Conservation (phyloP, 1,140 invertebrate genomes). For the Contarinia nasturtii region DNA sequence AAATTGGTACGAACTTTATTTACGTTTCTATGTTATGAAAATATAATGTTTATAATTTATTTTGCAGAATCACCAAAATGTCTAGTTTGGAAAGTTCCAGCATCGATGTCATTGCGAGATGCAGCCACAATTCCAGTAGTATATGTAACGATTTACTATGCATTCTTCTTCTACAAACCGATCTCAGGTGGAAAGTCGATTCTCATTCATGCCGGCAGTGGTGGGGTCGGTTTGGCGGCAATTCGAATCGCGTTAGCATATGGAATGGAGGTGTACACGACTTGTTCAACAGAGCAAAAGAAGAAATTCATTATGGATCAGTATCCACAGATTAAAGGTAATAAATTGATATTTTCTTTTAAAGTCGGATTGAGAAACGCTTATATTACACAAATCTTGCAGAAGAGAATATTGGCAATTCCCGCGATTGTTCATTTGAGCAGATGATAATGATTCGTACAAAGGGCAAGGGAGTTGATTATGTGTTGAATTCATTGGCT, state of each 20-base stretch:
- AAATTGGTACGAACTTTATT: no score
- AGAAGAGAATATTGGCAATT: slow-evolving; percentile 33
- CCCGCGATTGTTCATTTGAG: slow-evolving; percentile 39
- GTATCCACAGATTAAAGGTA: slow-evolving; percentile 17
- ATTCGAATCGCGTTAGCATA: slow-evolving; percentile 36
- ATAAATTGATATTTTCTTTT: slow-evolving; percentile 32
- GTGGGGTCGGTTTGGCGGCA: slow-evolving; percentile 52
- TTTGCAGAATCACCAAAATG: no score
- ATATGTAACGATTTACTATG: slow-evolving; percentile 37
- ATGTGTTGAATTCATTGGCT: slow-evolving; percentile 41
- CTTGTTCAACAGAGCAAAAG: slow-evolving; percentile 25
- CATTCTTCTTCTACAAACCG: slow-evolving; percentile 32
- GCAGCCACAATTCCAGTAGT: slow-evolving; percentile 41
- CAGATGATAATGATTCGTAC: slow-evolving; percentile 33
- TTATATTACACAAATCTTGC: not conserved
- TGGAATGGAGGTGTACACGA: slow-evolving; percentile 26
- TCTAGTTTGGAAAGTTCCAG: slow-evolving; percentile 35
- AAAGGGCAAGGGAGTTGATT: slow-evolving; percentile 32
- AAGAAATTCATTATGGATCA: slow-evolving; percentile 16
- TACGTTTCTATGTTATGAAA: slow-evolving; percentile 63
- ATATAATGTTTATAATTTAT: slow-evolving; percentile 62
- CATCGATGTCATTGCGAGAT: slow-evolving; percentile 34
- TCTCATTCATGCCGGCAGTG: slow-evolving; percentile 47
- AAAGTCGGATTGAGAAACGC: slow-evolving; percentile 26
- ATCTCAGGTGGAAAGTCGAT: slow-evolving; percentile 35